Base-by-base conservation (phyloP, 2,888 invertebrate species). In the Sipha maydis region DNA sequence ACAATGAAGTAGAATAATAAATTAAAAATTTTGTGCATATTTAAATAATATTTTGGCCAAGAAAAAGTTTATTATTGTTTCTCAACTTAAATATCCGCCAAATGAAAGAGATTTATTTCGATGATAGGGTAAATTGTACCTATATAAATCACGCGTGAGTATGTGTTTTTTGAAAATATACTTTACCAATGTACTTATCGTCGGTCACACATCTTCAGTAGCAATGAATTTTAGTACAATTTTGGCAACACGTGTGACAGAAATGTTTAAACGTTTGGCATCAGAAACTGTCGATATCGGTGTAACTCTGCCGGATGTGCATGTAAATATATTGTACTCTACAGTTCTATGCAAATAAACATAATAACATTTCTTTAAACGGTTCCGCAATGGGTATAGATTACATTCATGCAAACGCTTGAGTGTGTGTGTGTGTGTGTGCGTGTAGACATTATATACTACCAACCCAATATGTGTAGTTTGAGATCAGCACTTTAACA, bases 251-350 rank as follows among this genome's bases (percentile, higher is more conserved):
- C 56, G 71, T 17, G 56, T 19, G 73, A 75, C n/a, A 56, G n/a
- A 75, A 83, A 73, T n/a, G 54, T 54, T 31, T 54, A n/a, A 84
- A 34, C 2, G 28, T 61, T 84, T 75, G 83, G 83, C 83, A 83
- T 56, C 19, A 83, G 31, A 79, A 11, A 17, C 25, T 73, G 54
- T 73, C 73, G 34, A 83, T 83, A 73, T 34, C 54, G 34, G 71
- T 83, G 54, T 61, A 73, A 73, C 25, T 54, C 83, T 41, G 19
- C n/a, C 83, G 83, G 73, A 83, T 79, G 25, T 34, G 79, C 25
- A 61, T 48, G 48, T 48, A 54, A 83, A 83, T 83, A 83, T n/a
- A 71, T 83, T 71, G 25, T 48, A 11, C 71, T 21, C 69, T 25
- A 17, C 11, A 41, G 41, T 8, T 41, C 41, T 41, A 41, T 41